Evolutionary conservation across 2,888 invertebrate genomes (phyloP).

Genomic region (Drosophila maculinotata): DNA sequence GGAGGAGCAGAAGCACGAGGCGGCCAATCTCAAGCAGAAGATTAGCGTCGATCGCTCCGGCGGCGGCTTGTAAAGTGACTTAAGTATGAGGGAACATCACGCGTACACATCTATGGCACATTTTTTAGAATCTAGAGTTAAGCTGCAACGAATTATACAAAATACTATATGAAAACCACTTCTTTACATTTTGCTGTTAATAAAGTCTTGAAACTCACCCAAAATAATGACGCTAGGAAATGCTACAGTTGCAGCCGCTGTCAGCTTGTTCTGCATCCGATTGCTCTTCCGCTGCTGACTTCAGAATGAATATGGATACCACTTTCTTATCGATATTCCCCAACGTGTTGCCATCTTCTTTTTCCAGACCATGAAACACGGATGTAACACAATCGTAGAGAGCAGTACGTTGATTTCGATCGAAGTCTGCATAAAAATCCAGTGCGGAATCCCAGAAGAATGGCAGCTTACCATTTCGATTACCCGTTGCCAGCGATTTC

Average conservation of each 20-base stretch:
- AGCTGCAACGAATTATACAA: conserved; percentile 44
- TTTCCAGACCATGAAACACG: conserved; percentile 29
- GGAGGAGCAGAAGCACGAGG: conserved; percentile 93
- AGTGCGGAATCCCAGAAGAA: conserved; percentile 74
- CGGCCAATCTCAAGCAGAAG: conserved; percentile 90
- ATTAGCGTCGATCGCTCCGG: conserved; percentile 97
- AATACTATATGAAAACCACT: conserved; percentile 42
- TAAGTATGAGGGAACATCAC: conserved; percentile 17
- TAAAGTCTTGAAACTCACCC: conserved; percentile 61
- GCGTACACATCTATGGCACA: conserved; percentile 36
- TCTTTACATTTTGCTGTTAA: conserved; percentile 76
- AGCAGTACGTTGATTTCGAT: conserved; percentile 25
- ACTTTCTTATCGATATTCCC: conserved; percentile 28
- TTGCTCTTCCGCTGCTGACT: background rate
- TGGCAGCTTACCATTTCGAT: conserved; percentile 39
- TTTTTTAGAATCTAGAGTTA: conserved; percentile 41
- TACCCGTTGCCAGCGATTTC: conserved; percentile 24
- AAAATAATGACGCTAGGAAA: background rate
- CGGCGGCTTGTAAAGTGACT: conserved; percentile 92
- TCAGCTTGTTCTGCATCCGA: no score
- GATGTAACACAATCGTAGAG: conserved; percentile 57
- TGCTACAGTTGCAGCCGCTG: background rate
- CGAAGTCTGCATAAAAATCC: conserved; percentile 61
- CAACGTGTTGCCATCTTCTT: conserved; percentile 41
- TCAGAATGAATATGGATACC: conserved; percentile 41